Base-by-base conservation (phyloP, 2,113 vertebrate species). In the Conger conger region DNA sequence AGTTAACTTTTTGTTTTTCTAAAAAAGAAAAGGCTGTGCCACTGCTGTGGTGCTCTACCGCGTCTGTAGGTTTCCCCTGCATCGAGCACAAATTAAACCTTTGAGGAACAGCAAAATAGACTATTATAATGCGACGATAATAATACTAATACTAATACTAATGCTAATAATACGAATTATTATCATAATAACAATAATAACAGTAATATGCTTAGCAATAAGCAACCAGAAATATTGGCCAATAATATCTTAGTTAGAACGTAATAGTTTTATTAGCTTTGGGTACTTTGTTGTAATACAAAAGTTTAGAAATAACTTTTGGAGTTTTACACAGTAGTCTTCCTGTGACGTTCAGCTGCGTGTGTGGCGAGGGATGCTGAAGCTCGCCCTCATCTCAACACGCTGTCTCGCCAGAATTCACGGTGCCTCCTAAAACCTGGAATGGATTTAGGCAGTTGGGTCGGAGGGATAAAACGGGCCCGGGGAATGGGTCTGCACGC, bases 1-100 rank as follows among this genome's bases (percentile, higher is more conserved):
- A 95, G 95, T 95, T 92, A 90, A 94, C 93, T 95, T 95, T 96
- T 94, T 95, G 92, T 93, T 96, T 95, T 96, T 94, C 91, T 93
- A 93, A 87, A 93, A 92, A 91, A 89, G 87, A 89, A 87, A 50
- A 57, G 79, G 63, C 18, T 82, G 81, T 45, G 90, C 90, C 90
- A 89, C 81, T 57, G 81, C 73, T 89, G 38, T 88, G 60, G 81
- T 86, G 81, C 87, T 90, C 33, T 86, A 85, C 84, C 83, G 85
- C 84, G 57, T 53, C 38, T 77, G 42, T 37, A 77, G 30, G 42
- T 35, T 40, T 77, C 40, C 35, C 45, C 30, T 53, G 27, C 37
- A 68, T 80, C 53, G 37, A 35, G 6, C 35, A 27, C 17, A 17
- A 68, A 40, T 54, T 68, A 50, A 85, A 36, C 33, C 1, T 38